These are phyloP conservation scores for Exocentrus adspersus DNA, from an alignment of 2,888 invertebrate species.

Conservation along the genomic window DNA sequence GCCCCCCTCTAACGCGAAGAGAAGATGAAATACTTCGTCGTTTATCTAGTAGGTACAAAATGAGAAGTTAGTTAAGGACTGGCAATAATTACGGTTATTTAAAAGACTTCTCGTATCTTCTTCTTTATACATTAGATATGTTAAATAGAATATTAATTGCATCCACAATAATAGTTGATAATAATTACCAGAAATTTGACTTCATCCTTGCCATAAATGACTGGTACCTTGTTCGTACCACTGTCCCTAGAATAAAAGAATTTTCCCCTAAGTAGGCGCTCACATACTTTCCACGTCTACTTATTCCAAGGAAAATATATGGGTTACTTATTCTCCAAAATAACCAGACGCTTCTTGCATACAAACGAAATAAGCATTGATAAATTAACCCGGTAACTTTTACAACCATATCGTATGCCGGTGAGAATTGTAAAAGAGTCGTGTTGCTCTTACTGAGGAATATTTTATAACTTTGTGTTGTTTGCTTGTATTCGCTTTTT, in stretches of 20 bases:
- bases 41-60: background rate
- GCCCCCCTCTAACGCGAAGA: background rate
- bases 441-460: background rate
- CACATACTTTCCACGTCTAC: conserved; percentile 51
- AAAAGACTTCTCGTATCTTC: no score
- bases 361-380: conserved; percentile 48
- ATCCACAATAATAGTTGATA: no score
- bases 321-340: conserved; percentile 48
- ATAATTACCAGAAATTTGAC: no score
- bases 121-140: no score
- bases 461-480: background rate
- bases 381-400: conserved; percentile 38
- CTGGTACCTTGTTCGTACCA: no score
- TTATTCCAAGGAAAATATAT: conserved; percentile 49
- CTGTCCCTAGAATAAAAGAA: conserved; percentile 39
- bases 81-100: no score
- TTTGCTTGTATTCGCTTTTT: no score
- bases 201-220: no score
- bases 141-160: no score
- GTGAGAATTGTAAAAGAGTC: background rate
- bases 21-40: background rate
- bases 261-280: conserved; percentile 48
- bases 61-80: background rate
- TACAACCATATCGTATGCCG: background rate
- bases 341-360: conserved; percentile 49